These are phyloP conservation scores for Romanogobio albipinnatus DNA, from an alignment of 2,113 vertebrate genomes.

Conservation along the genomic window DNA sequence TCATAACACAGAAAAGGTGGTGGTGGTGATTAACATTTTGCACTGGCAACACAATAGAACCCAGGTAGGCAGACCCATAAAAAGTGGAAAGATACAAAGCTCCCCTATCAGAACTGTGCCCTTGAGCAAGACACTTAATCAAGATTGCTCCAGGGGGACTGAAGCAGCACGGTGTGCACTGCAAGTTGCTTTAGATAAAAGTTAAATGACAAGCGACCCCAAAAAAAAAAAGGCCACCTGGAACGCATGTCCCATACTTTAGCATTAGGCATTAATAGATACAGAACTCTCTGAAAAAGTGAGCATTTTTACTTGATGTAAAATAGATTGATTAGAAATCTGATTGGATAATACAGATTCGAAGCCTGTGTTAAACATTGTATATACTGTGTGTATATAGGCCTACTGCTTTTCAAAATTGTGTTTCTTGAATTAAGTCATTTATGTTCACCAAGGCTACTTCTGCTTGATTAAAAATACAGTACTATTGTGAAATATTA, in stretches of 20 bases:
- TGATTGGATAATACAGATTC: background rate
- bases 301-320: background rate
- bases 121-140: conserved; percentile 36
- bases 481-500: too few relatives aligned
- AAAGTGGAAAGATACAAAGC: conserved; percentile 20
- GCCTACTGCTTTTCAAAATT: too few relatives aligned
- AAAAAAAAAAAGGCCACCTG: background rate
- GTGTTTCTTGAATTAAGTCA: too few relatives aligned
- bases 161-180: background rate
- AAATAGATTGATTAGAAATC: background rate
- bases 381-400: too few relatives aligned
- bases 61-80: background rate
- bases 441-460: too few relatives aligned
- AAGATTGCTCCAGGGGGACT: conserved; percentile 24
- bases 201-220: background rate
- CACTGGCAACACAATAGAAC: conserved; percentile 3
- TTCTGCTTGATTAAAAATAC: too few relatives aligned
- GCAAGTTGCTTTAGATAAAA: background rate
- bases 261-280: background rate
- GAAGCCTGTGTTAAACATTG: too few relatives aligned
- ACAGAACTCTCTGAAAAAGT: background rate
- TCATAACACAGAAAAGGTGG: conserved; percentile 31
- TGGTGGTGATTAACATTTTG: conserved; percentile 29
- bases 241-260: background rate
- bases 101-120: conserved; percentile 19